Percentiles rank a stretch among this genome's conserved stretches.
These are phyloP conservation scores for Labrus mixtus DNA, from an alignment of 2,113 vertebrate species.

Conservation along the genomic window DNA sequence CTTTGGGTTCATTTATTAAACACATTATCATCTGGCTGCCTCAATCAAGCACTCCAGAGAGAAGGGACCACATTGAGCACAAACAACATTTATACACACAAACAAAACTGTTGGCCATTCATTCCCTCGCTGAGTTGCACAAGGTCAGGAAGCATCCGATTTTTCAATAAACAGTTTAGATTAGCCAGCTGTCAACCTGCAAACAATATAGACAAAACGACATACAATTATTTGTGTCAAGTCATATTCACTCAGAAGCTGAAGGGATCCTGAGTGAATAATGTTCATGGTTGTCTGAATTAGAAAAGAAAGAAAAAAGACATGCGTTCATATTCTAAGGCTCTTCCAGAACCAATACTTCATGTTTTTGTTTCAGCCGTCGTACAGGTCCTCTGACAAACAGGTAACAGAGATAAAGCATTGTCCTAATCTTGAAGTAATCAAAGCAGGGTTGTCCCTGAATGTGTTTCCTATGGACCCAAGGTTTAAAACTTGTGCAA, in stretches of 20 bases:
- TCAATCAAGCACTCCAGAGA: neutral
- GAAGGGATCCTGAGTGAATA: slow-evolving; percentile 46
- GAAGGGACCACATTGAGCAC: slow-evolving; percentile 6
- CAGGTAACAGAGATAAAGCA: slow-evolving; percentile 49
- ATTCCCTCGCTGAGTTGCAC: slow-evolving; percentile 11
- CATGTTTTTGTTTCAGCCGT: slow-evolving; percentile 40
- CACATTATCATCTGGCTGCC: slow-evolving; percentile 19
- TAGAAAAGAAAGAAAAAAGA: slow-evolving; percentile 31
- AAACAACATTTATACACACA: slow-evolving; percentile 48
- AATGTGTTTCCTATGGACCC: slow-evolving; percentile 55
- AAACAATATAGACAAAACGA: slow-evolving; percentile 39
- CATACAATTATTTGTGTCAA: slow-evolving; percentile 32
- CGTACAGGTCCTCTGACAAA: slow-evolving; percentile 41
- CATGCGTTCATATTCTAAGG: neutral
- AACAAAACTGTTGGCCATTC: slow-evolving; percentile 30
- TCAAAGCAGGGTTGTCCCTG: slow-evolving; percentile 54
- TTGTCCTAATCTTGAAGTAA: slow-evolving; percentile 66
- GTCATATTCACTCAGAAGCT: slow-evolving; percentile 30
- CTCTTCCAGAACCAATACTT: slow-evolving; percentile 21
- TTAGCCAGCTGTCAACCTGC: slow-evolving; percentile 52
- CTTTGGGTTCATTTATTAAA: slow-evolving; percentile 41
- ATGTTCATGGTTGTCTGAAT: slow-evolving; percentile 31
- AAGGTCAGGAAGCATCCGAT: slow-evolving; percentile 24
- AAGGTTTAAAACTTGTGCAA: no score
- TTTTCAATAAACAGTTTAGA: slow-evolving; percentile 65